Evolutionary conservation across 2,113 vertebrate species (phyloP), one percentile per base, ranked within the genome.

Genomic region (Cinclus mexicanus): DNA sequence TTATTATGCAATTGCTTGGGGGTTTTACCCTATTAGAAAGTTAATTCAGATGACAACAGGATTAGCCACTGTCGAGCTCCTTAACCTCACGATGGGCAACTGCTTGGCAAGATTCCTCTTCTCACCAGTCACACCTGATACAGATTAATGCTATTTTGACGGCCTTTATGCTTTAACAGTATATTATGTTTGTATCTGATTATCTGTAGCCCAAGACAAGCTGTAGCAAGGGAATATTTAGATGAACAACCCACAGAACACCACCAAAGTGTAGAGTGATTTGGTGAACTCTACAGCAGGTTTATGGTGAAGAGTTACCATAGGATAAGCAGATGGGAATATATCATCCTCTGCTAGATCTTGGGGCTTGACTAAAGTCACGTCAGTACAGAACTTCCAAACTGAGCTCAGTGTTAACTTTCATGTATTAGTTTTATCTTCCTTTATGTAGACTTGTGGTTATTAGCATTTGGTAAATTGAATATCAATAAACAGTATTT

Each of bases 1-100:
- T 93, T 87, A 68, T 83, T 71, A 67, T 91, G 89, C 94, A 96
- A 89, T 93, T 82, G 67, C 89, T 81, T 23, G 41, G 61, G 47
- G 35, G 41, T 47, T 80, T 86, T 68, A 63, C 31, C 71, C 65
- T 72, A 29, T 93, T 96, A 96, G 93, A 95, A 96, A 97, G 81
- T 95, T 95, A 97, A 97, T 97, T 97, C 82, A 89, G 85, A 93
- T 95, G 96, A 96, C 97, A 97, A 97, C 80, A 96, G 95, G 97
- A 98, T 98, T 97, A 97, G 80, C 96, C 95, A 93, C 92, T 56
- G 79, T 44, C 83, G 87, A 97, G 95, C 75, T 97, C 97, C 96
- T 95, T 92, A 90, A 78, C 59, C 75, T 96, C 92, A 78, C 2
- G 15, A 84, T 77, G 82, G 92, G 92, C 12, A 23, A 94, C 89